phyloP scores from a whole-genome alignment of 2,113 vertebrate species.

The Petaurus breviceps region DNA sequence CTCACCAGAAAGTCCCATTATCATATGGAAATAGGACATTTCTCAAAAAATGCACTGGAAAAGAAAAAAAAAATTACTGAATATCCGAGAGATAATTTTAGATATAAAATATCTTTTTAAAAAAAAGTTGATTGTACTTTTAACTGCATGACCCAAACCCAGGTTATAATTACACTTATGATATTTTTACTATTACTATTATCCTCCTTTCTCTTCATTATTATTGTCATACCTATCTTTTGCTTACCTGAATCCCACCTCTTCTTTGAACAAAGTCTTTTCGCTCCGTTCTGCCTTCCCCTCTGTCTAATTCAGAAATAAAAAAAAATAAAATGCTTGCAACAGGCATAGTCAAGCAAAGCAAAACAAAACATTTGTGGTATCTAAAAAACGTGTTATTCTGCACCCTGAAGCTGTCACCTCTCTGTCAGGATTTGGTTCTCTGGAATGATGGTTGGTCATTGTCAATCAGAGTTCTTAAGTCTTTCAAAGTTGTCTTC shows the following conservation, averaged over 20 bases:
- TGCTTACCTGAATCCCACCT: neutral
- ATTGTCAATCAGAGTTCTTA: neutral
- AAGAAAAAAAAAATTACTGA: neutral
- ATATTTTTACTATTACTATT: neutral
- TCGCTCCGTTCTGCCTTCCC: too few relatives aligned
- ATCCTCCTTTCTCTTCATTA: neutral
- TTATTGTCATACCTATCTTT: neutral
- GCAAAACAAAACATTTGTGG: neutral
- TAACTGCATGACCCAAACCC: neutral
- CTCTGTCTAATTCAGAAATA: too few relatives aligned
- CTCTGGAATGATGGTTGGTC: neutral
- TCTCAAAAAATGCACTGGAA: neutral
- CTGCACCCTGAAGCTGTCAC: neutral
- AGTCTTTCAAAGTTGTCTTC: neutral
- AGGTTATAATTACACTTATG: neutral
- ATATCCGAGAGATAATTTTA: neutral
- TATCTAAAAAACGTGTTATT: neutral
- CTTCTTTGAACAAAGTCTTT: too few relatives aligned
- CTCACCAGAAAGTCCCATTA: neutral
- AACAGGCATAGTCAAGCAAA: neutral
- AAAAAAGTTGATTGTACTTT: neutral
- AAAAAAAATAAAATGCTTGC: neutral
- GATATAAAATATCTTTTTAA: neutral
- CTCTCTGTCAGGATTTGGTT: neutral
- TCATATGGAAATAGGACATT: neutral